Percentiles rank a stretch among this genome's conserved stretches.
Evolutionary conservation across 2,113 vertebrate genomes (phyloP).

Genomic region (Mirounga angustirostris): DNA sequence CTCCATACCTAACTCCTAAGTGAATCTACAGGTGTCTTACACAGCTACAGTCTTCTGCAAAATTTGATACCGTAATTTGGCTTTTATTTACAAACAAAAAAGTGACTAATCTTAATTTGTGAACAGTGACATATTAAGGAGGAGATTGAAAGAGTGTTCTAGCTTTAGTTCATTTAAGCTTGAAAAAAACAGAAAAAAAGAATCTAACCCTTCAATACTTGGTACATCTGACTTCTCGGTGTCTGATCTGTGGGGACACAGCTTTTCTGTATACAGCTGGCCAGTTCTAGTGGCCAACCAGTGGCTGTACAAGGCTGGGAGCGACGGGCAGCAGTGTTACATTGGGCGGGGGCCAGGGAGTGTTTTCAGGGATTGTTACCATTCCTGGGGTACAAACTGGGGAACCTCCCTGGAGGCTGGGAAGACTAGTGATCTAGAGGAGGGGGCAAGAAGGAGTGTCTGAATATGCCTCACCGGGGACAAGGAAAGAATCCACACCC

Average conservation of each 20-base stretch:
- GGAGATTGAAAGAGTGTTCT: not conserved
- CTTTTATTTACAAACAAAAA: not conserved
- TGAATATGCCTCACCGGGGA: not conserved
- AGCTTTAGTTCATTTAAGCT: constrained; percentile 15
- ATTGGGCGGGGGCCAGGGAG: no score
- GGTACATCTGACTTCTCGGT: not conserved
- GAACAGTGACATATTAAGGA: not conserved
- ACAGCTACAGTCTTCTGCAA: not conserved
- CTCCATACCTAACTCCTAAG: not conserved
- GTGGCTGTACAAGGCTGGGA: not conserved
- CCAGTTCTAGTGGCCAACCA: not conserved
- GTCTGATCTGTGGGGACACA: not conserved
- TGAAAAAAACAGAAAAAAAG: not conserved
- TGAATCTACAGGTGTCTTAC: not conserved
- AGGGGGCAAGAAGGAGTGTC: rapidly evolving
- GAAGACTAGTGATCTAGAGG: not conserved
- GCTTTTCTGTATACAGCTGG: not conserved
- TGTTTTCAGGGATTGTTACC: not conserved
- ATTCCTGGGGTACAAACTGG: not conserved
- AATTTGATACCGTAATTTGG: not conserved
- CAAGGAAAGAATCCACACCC: not conserved
- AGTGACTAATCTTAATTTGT: not conserved
- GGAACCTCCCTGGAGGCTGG: rapidly evolving
- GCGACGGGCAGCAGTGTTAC: not conserved
- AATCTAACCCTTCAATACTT: not conserved